A percentile compares a stretch with the other conserved stretches of the same genome.
Conservation (phyloP, 2,888 invertebrate species). For the Cryptocephalus primarius region DNA sequence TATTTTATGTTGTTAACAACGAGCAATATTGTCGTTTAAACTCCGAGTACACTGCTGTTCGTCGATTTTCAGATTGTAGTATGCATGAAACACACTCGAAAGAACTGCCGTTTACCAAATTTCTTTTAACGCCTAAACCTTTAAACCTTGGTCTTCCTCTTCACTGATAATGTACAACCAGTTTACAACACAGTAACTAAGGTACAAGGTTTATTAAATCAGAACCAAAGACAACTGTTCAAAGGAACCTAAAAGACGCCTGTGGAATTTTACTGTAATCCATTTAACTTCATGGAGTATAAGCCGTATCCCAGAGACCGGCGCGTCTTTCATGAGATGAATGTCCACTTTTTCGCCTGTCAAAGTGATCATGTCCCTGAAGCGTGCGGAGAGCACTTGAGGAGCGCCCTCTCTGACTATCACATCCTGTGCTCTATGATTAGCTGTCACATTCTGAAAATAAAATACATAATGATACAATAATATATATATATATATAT, state of each 20-base stretch:
- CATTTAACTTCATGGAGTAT: constrained; percentile 78
- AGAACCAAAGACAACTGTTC: neutral
- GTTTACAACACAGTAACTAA: too few species aligned
- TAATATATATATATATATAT: too few species aligned
- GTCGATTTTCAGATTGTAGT: too few species aligned
- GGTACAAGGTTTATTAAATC: too few species aligned
- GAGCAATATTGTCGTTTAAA: too few species aligned
- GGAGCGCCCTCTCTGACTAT: constrained; percentile 85
- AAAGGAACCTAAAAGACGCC: neutral
- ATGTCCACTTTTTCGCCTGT: constrained; percentile 92
- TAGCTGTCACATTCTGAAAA: constrained; percentile 82
- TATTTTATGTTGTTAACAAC: too few species aligned
- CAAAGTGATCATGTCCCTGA: constrained; percentile 95
- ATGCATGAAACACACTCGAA: too few species aligned
- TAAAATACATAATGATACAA: constrained; percentile 6
- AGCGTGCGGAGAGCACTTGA: constrained; percentile 78
- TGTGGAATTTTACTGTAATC: neutral
- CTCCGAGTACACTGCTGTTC: too few species aligned
- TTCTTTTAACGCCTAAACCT: too few species aligned
- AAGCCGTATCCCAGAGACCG: constrained; percentile 83
- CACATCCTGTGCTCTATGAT: constrained; percentile 98
- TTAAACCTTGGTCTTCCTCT: too few species aligned
- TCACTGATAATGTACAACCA: too few species aligned
- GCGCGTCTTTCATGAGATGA: constrained; percentile 87
- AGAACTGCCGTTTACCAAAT: too few species aligned